A percentile compares a stretch with the other conserved stretches of the same genome.
These are phyloP conservation scores for Callionymus lyra DNA, from an alignment of 2,113 vertebrate genomes.

Conservation along the genomic window DNA sequence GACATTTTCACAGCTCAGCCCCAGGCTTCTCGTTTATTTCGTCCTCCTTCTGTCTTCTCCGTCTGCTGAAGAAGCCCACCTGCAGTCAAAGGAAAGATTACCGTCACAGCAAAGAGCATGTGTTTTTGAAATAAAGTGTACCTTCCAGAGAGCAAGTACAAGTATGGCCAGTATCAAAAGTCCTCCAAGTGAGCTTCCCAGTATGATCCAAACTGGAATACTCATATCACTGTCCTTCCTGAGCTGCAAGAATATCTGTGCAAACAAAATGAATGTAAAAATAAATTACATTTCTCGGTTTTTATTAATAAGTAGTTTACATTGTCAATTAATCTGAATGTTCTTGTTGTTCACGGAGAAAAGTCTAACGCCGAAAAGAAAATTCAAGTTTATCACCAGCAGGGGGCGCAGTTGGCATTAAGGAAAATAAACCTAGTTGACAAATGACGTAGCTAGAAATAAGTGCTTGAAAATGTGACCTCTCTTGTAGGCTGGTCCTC, in stretches of 20 bases:
- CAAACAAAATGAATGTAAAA: too few species aligned
- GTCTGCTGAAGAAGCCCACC: slow-evolving; percentile 84
- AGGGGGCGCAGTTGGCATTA: too few species aligned
- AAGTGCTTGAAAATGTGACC: slow-evolving; percentile 25
- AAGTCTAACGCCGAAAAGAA: too few species aligned
- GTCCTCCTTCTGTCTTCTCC: slow-evolving; percentile 51
- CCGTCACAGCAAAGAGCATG: neutral
- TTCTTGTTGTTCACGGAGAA: too few species aligned
- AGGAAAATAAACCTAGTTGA: too few species aligned
- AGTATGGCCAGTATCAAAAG: slow-evolving; percentile 83
- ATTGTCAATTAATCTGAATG: too few species aligned
- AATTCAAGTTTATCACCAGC: too few species aligned
- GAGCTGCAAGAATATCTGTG: slow-evolving; percentile 78
- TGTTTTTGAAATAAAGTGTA: slow-evolving; percentile 37
- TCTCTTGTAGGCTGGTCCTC: slow-evolving; percentile 54
- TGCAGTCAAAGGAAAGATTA: slow-evolving; percentile 33
- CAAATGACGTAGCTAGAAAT: too few species aligned
- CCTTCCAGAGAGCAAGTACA: slow-evolving; percentile 87
- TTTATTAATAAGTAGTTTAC: too few species aligned
- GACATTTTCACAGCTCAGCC: slow-evolving; percentile 54
- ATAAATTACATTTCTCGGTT: too few species aligned
- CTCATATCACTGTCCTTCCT: slow-evolving; percentile 75
- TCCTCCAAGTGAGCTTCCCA: slow-evolving; percentile 85
- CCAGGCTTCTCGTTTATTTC: slow-evolving; percentile 58
- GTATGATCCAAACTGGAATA: slow-evolving; percentile 82